Evolutionary conservation across 23 tunicate species (phyloP).

Genomic region (Oikopleura vanhoeffeni): DNA sequence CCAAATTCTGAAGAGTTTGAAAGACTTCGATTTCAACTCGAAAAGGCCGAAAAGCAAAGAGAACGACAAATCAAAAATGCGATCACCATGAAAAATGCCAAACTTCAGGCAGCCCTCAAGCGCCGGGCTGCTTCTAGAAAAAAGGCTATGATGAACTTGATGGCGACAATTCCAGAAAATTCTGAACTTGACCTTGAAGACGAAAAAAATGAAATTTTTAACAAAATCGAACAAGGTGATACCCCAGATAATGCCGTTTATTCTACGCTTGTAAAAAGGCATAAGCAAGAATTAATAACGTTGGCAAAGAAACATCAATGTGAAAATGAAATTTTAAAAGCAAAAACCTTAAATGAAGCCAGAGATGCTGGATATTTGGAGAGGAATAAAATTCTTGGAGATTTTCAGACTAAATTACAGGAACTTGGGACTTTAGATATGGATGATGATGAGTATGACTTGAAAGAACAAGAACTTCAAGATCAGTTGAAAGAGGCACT

Average conservation of each 20-base stretch:
- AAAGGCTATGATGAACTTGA: not conserved
- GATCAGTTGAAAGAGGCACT: not conserved
- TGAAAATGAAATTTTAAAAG: not conserved
- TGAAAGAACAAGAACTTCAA: not conserved
- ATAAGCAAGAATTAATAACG: not conserved
- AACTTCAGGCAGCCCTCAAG: not conserved
- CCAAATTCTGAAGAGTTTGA: no score
- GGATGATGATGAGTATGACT: not conserved
- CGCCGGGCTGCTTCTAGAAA: not conserved
- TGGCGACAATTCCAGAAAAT: not conserved
- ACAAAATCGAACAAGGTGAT: not conserved
- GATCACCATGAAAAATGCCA: not conserved
- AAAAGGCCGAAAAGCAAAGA: not conserved
- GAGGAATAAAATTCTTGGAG: not conserved
- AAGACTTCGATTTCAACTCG: not conserved
- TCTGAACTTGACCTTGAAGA: not conserved
- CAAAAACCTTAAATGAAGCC: not conserved
- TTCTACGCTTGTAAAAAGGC: not conserved
- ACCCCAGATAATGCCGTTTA: not conserved
- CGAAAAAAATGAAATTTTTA: not conserved
- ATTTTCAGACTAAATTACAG: not conserved
- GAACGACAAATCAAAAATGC: conserved; percentile 1
- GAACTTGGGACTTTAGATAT: not conserved
- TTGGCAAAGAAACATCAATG: not conserved
- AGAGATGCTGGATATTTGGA: conserved; percentile 3